phyloP scores from a whole-genome alignment of 2,113 vertebrate genomes.

The Etheostoma spectabile region DNA sequence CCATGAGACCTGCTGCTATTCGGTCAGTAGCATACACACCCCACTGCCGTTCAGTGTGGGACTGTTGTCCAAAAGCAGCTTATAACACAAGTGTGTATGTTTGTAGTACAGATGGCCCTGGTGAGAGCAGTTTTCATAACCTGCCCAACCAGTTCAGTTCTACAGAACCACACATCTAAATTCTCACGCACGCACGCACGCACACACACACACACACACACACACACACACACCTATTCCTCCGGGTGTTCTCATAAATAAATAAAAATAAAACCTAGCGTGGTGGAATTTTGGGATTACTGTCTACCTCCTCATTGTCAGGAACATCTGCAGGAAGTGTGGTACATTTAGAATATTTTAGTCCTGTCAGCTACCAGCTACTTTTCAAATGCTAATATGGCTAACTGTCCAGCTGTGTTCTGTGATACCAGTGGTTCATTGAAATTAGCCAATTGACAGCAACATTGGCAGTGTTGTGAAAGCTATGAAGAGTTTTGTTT shows the following conservation, averaged over 20 bases:
- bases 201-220: no score
- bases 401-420: no score
- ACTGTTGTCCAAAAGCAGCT: neutral
- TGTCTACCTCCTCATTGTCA: no score
- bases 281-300: no score
- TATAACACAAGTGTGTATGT: neutral
- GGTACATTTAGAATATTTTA: no score
- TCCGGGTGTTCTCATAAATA: no score
- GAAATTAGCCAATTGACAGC: neutral
- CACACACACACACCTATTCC: no score
- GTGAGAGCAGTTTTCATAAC: neutral
- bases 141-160: neutral
- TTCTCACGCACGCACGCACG: neutral
- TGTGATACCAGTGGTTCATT: neutral
- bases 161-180: neutral
- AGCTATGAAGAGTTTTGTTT: neutral
- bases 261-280: no score
- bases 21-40: constrained; percentile 82
- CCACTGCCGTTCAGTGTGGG: neutral
- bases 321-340: no score
- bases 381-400: no score
- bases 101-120: neutral
- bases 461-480: neutral
- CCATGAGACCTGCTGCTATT: constrained; percentile 94
- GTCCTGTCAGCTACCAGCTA: no score